Conservation (phyloP, 2,888 invertebrate species). For the Melitaea athalia region DNA sequence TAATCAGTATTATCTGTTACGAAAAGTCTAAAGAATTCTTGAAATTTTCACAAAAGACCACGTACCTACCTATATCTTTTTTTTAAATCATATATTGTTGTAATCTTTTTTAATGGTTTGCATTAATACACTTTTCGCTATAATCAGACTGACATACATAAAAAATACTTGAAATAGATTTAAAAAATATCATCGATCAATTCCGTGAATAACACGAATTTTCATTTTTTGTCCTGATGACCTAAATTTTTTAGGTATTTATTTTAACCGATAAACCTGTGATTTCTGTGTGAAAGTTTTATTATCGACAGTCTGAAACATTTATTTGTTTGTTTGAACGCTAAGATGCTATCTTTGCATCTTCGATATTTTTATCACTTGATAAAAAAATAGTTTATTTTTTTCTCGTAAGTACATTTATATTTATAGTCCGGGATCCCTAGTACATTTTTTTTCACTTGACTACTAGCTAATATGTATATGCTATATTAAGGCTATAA, state of each 20-base stretch:
- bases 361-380: neutral
- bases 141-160: neutral
- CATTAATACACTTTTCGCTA: neutral
- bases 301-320: constrained; percentile 10
- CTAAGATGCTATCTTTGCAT: constrained; percentile 4
- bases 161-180: neutral
- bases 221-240: constrained; percentile 13
- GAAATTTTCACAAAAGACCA: neutral
- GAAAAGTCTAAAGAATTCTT: neutral
- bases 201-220: constrained; percentile 7
- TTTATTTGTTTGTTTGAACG: constrained; percentile 3
- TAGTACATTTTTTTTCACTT: too few relatives aligned
- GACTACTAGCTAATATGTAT: too few relatives aligned
- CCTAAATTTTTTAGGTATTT: constrained; percentile 18
- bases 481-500: too few relatives aligned
- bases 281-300: constrained; percentile 27
- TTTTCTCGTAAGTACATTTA: neutral
- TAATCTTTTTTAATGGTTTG: neutral
- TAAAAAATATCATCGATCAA: constrained; percentile 6
- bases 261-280: constrained; percentile 5
- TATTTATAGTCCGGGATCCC: too few relatives aligned
- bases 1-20: neutral
- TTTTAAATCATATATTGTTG: too few relatives aligned
- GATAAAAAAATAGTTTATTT: neutral
- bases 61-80: neutral